Base-by-base conservation (phyloP, 2,797 vertebrate genomes). In the Enteromius radiatus region DNA sequence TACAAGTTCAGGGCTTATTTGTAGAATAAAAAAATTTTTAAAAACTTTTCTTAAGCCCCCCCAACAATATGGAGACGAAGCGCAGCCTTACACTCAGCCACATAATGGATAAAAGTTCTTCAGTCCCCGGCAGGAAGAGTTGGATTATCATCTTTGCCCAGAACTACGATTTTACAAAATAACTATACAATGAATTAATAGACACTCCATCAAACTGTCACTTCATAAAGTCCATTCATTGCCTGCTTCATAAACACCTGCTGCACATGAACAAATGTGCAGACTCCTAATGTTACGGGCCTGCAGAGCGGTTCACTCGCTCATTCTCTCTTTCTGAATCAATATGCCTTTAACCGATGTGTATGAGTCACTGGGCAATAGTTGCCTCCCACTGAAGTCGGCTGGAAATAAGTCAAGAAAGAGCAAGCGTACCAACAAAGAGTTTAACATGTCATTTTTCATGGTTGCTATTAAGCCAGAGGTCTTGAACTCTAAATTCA, bases 261-360 rank as follows among this genome's bases (percentile, higher is more conserved):
- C 70, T 85, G 41, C 82, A 84, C 78, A 38, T 59, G 70, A 84
- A 87, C 75, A 82, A 85, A 84, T 76, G 79, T 61, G 78, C 33
- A 28, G 54, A 73, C 56, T 80, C 78, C 71, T 79, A 82, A 82
- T 86, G 84, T 76, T 73, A 80, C 23, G 52, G 59, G 76, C 76
- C 47, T 82, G 70, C 82, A 76, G 82, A 63, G 76, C 31, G 43
- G 70, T 84, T 85, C 63, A 67, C 56, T 49, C 23, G 0, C 74
- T 84, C 85, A n/a, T n/a, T 85, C 82, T 76, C 64, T 41, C 21
- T 77, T 71, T 80, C 78, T 43, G 64, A 88, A 93, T 92, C 92
- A 86, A 91, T 93, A 85, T 81, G 88, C 86, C 91, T 92, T 91
- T 91, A 92, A 93, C 91, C 92, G 90, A 92, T 90, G 85, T 82